Evolutionary conservation across 2,113 vertebrate species (phyloP), one percentile per base, ranked within the genome.

Genomic region (Tachycineta bicolor): DNA sequence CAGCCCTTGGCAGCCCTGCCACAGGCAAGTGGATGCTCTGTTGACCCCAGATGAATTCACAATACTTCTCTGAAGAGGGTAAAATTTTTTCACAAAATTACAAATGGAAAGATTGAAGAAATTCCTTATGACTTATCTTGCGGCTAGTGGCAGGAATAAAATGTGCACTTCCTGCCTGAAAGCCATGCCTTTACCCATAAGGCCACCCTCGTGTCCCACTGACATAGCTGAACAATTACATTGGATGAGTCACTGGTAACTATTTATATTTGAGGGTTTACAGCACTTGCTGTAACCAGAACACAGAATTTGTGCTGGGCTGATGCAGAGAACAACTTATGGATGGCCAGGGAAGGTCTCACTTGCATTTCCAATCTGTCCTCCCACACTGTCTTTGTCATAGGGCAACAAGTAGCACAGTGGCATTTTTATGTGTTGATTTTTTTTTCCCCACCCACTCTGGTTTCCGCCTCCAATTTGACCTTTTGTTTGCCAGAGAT

Each of bases 351-450:
- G 92, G 92, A 91, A 93, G 89, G 55, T 93, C 90, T 94, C 74
- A 88, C 90, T 94, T 90, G 87, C n/a, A 44, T 88, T 95, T 95
- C 70, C 94, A 94, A 90, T 93, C 87, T 47, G 39, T 75, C 90
- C 92, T 96, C 95, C 95, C 91, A 96, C 96, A 69, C 95, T 84
- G 26, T 89, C 93, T 95, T 96, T 97, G 95, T 97, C 96, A 97
- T 96, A 96, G 90, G 95, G 96, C 96, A 96, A 52, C 65, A 69
- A 91, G 85, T 69, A 96, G 78, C 83, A 96, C 90, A 96, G 93
- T 94, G 94, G 50, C 87, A 87, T 90, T 96, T 94, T 93, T 94
- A 86, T 94, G 93, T 56, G 65, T 89, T 74, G 68, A 83, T 6
- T 94, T 90, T 90, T 90, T 90, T 91, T 82, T 74, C 52, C 77